Evolutionary conservation across 2,113 vertebrate genomes (phyloP), one percentile per base, ranked within the genome.

Genomic region (Orthonyx spaldingii): DNA sequence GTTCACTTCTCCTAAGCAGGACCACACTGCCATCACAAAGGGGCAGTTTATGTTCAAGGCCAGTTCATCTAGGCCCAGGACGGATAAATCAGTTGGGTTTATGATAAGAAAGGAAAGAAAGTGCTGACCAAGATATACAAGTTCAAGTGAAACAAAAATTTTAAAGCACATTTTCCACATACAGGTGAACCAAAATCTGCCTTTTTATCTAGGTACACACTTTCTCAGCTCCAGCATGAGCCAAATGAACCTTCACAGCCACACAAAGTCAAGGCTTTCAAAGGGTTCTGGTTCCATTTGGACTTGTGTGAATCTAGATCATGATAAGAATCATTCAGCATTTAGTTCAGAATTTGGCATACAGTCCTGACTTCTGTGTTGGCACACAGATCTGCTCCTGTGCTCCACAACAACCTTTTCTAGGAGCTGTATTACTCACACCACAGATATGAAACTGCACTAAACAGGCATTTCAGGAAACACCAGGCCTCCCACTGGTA

Each of bases 391-490:
- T 47, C 74, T 81, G 59, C 64, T 92, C 24, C 76, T 39, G 37
- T 77, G 77, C 69, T 72, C 69, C 32, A 15, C 20, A 90, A 89
- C 65, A 85, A 64, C 71, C 60, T 91, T 91, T 72, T 33, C 69
- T 30, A 89, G 84, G 57, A 89, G 84, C 22, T 74, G 53, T 9
- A 53, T 87, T 84, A 75, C 86, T 90, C 93, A 81, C 61, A 37
- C 22, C 24, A 19, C 7, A 79, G 60, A 60, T 63, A 78, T 2
- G 61, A 84, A 94, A 84, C 49, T 69, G 84, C 46, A 71, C 61
- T 52, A 32, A 95, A 91, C 74, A 92, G 61, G 89, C 77, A 74
- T 80, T 95, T 91, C 90, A 90, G 85, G 93, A 96, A 93, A 93
- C 63, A 72, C 52, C 78, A 91, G 63, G 47, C 27, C 55, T 94